These are phyloP conservation scores for Asbolus verrucosus DNA, from an alignment of 1,140 invertebrate species.

Conservation along the genomic window DNA sequence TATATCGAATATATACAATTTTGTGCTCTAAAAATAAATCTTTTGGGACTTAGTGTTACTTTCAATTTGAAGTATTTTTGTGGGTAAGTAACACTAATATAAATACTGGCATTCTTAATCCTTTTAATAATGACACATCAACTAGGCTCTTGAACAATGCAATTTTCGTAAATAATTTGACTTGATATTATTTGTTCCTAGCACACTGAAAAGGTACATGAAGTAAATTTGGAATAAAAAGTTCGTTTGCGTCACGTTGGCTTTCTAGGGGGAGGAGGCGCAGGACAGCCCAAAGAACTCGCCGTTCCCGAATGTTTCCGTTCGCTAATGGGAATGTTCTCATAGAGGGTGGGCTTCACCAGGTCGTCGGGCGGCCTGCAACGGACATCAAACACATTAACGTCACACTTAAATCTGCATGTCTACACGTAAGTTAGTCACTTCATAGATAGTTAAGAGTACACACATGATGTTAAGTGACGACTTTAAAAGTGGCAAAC, in stretches of 20 bases:
- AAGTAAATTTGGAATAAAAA: conserved; percentile 53
- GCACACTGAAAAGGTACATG: conserved; percentile 56
- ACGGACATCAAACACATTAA: too few species aligned
- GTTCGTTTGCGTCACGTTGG: conserved; percentile 54
- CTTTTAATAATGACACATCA: conserved; percentile 36
- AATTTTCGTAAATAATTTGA: conserved; percentile 26
- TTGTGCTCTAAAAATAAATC: conserved; percentile 33
- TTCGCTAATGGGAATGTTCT: conserved; percentile 62
- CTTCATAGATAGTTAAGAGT: conserved; percentile 12
- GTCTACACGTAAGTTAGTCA: too few species aligned
- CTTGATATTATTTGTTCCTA: conserved; percentile 38
- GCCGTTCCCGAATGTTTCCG: conserved; percentile 50
- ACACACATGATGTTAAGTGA: conserved; percentile 42
- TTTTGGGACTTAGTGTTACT: conserved; percentile 16
- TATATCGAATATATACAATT: conserved; percentile 35
- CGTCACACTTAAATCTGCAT: too few species aligned
- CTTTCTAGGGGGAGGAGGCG: conserved; percentile 55
- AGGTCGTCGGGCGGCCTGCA: conserved; percentile 63
- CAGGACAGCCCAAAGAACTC: conserved; percentile 49
- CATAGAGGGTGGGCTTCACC: conserved; percentile 62
- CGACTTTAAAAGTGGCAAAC: conserved; percentile 43
- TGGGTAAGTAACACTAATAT: conserved; percentile 34
- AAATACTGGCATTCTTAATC: conserved; percentile 38
- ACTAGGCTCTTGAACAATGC: conserved; percentile 36
- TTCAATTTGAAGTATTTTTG: background rate